These are phyloP conservation scores for Drosophila subpulchrella DNA, from an alignment of 1,140 invertebrate species.

Conservation along the genomic window DNA sequence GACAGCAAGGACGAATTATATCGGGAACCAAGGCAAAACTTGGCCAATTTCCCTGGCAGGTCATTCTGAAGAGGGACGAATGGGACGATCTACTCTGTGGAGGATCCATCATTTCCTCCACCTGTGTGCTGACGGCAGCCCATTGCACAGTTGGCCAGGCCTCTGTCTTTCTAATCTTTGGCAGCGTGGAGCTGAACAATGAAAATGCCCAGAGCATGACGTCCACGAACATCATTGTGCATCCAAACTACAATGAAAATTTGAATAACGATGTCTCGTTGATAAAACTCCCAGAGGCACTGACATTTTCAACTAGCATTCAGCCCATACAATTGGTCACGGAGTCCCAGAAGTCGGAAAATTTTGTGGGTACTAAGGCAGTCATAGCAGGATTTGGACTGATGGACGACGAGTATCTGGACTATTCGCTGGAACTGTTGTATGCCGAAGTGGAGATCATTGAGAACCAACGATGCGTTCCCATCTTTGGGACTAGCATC, in stretches of 20 bases:
- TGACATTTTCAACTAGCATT: constrained; percentile 76
- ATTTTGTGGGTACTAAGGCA: constrained; percentile 59
- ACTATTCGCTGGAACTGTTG: constrained; percentile 59
- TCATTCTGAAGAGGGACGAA: constrained; percentile 70
- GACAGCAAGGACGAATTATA: constrained; percentile 68
- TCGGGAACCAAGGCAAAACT: constrained; percentile 41
- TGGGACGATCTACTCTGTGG: constrained; percentile 85
- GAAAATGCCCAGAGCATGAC: constrained; percentile 70
- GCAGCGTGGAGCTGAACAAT: constrained; percentile 84
- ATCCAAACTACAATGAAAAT: constrained; percentile 84
- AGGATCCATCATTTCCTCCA: constrained; percentile 86
- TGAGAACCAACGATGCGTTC: constrained; percentile 48
- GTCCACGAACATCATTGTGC: constrained; percentile 78
- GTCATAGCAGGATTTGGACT: constrained; percentile 68
- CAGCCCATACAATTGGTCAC: constrained; percentile 68
- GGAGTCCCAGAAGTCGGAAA: constrained; percentile 24
- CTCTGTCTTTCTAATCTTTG: constrained; percentile 82
- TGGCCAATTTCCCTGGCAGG: constrained; percentile 80
- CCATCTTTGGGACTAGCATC: constrained; percentile 43
- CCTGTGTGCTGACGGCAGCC: constrained; percentile 86
- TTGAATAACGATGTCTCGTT: constrained; percentile 86
- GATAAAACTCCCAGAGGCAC: constrained; percentile 84
- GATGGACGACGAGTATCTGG: constrained; percentile 71
- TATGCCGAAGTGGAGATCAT: constrained; percentile 74
- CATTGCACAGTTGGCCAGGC: constrained; percentile 85